Evolutionary conservation across 2,113 vertebrate species (phyloP).

Genomic region (Mus spicilegus): DNA sequence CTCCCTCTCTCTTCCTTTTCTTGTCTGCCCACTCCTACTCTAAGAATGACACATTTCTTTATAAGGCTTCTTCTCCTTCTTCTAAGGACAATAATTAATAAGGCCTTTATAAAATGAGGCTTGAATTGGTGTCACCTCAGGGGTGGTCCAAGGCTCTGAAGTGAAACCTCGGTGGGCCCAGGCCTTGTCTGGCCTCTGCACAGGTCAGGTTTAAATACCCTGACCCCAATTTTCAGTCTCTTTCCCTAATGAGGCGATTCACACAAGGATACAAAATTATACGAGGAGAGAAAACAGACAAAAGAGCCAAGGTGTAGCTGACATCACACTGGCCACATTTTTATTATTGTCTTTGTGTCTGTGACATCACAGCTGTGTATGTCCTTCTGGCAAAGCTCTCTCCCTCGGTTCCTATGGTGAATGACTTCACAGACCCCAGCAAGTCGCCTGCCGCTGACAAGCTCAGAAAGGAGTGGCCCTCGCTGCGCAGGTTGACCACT

Average conservation of each 20-base stretch:
- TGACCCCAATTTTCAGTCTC: constrained; percentile 98
- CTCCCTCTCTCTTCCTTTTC: constrained; percentile 84
- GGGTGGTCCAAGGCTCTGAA: constrained; percentile 95
- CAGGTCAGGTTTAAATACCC: constrained; percentile 98
- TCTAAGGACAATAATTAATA: constrained; percentile 99
- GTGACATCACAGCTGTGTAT: constrained; percentile 89
- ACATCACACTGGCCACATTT: constrained; percentile 87
- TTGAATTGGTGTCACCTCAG: constrained; percentile 96
- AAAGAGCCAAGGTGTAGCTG: constrained; percentile 89
- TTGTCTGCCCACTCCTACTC: constrained; percentile 91
- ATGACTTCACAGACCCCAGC: constrained; percentile 85
- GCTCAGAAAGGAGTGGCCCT: constrained; percentile 73
- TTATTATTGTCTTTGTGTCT: constrained; percentile 86
- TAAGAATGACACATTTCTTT: constrained; percentile 98
- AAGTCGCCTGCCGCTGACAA: constrained; percentile 81
- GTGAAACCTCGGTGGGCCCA: constrained; percentile 94
- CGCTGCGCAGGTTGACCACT: constrained; percentile 67
- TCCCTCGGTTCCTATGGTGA: constrained; percentile 81
- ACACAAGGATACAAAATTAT: constrained; percentile 90
- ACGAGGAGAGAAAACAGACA: constrained; percentile 84
- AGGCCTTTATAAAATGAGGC: constrained; percentile 98
- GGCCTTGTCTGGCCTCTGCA: constrained; percentile 94
- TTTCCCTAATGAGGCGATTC: constrained; percentile 97
- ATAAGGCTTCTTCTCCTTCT: constrained; percentile 94
- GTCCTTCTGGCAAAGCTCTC: constrained; percentile 79